phyloP scores from a whole-genome alignment of 2,797 vertebrate species.

The Sebastes alutus region DNA sequence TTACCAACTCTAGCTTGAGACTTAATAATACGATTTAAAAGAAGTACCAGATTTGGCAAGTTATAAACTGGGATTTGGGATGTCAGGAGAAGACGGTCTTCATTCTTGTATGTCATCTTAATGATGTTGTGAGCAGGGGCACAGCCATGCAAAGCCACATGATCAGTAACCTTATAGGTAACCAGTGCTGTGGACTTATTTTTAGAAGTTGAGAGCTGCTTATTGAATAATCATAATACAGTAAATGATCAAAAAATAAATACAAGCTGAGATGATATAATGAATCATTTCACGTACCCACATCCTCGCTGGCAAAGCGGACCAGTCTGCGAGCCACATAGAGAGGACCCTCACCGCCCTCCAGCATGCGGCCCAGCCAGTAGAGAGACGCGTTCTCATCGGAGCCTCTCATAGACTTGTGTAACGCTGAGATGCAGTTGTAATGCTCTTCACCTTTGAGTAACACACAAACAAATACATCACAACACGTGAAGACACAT shows the following conservation, averaged over 20 bases:
- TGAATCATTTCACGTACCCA: slow-evolving; percentile 82
- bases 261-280: background rate
- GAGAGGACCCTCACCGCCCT: slow-evolving; percentile 95
- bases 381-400: slow-evolving; percentile 94
- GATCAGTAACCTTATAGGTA: background rate
- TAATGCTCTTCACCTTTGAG: slow-evolving; percentile 93
- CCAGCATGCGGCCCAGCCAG: slow-evolving; percentile 98
- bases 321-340: slow-evolving; percentile 95
- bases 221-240: background rate
- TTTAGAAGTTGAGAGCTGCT: background rate
- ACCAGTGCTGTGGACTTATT: background rate
- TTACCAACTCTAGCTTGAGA: too few species aligned
- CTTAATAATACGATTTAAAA: background rate
- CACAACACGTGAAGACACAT: background rate
- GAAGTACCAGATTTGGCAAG: background rate
- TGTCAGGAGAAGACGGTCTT: background rate
- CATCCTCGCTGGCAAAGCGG: slow-evolving; percentile 96
- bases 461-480: slow-evolving; percentile 3
- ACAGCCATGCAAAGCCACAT: background rate
- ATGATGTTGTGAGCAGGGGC: background rate
- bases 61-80: background rate
- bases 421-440: slow-evolving; percentile 96
- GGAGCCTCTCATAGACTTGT: slow-evolving; percentile 97
- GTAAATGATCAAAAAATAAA: background rate
- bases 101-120: background rate